Percentiles rank a stretch among this genome's conserved stretches.
Evolutionary conservation across 2,888 invertebrate species (phyloP).

Genomic region (Apodemia mormo): DNA sequence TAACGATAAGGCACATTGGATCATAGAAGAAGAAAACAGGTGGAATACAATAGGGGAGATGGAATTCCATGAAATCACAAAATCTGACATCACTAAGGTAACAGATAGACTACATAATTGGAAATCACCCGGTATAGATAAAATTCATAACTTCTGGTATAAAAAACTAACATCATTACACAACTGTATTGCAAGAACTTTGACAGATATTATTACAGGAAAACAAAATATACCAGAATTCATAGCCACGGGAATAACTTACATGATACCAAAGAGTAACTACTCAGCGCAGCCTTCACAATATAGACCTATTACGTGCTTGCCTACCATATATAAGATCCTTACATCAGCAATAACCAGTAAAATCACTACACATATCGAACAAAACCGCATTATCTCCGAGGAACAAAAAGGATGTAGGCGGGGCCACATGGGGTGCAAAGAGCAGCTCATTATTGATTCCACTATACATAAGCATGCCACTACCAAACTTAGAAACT

Average conservation of each 20-base stretch:
- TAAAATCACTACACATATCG: slow-evolving; percentile 26
- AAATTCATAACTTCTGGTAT: slow-evolving; percentile 24
- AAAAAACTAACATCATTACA: slow-evolving; percentile 27
- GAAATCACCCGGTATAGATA: slow-evolving; percentile 31
- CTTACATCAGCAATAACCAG: slow-evolving; percentile 28
- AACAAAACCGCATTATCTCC: slow-evolving; percentile 25
- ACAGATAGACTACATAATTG: slow-evolving; percentile 11
- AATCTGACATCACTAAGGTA: too few species aligned
- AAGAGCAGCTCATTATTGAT: slow-evolving; percentile 29
- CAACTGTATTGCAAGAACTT: slow-evolving; percentile 24
- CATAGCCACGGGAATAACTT: slow-evolving; percentile 33
- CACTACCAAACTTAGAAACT: slow-evolving; percentile 21
- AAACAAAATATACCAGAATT: slow-evolving; percentile 30
- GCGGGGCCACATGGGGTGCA: slow-evolving; percentile 27
- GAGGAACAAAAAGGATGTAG: slow-evolving; percentile 32
- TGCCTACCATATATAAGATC: slow-evolving; percentile 38
- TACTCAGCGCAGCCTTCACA: slow-evolving; percentile 30
- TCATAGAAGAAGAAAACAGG: slow-evolving; percentile 28
- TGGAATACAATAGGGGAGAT: slow-evolving; percentile 27
- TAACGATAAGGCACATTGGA: slow-evolving; percentile 32
- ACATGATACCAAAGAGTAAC: slow-evolving; percentile 33
- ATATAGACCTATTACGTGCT: slow-evolving; percentile 37
- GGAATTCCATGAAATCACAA: slow-evolving; percentile 30
- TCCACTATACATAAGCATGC: slow-evolving; percentile 27
- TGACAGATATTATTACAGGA: slow-evolving; percentile 30